Percentiles rank a stretch among this genome's conserved stretches.
phyloP scores from a whole-genome alignment of 1,140 invertebrate species.

The Danaus melanippus region DNA sequence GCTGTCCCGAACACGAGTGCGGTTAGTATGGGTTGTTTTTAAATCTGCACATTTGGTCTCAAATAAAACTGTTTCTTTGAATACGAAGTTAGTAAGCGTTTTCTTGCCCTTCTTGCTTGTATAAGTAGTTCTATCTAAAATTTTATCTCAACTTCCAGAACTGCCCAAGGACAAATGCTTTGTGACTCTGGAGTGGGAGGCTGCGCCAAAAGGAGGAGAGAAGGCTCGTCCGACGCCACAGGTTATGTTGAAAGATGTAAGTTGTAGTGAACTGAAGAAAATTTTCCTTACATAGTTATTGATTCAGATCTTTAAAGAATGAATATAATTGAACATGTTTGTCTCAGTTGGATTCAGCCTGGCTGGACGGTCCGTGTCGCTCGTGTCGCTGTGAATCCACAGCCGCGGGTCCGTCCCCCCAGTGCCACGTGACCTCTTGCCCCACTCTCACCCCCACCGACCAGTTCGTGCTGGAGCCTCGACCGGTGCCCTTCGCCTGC shows the following conservation, averaged over 20 bases:
- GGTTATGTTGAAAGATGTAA: conserved; percentile 67
- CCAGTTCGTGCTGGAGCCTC: conserved; percentile 72
- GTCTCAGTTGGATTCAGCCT: conserved; percentile 70
- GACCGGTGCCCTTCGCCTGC: conserved; percentile 72
- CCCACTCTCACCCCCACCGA: conserved; percentile 49
- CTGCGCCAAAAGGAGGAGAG: conserved; percentile 71
- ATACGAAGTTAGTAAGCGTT: too few relatives aligned
- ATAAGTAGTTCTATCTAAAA: conserved; percentile 5
- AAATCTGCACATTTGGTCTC: too few relatives aligned
- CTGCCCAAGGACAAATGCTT: conserved; percentile 80
- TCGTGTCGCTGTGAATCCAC: conserved; percentile 73
- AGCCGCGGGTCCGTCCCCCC: conserved; percentile 16
- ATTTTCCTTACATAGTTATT: too few relatives aligned
- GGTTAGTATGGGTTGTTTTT: conserved; percentile 54
- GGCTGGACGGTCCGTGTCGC: conserved; percentile 80
- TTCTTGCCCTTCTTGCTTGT: too few relatives aligned
- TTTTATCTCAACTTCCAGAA: conserved; percentile 55
- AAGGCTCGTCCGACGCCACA: conserved; percentile 51
- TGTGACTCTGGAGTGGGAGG: conserved; percentile 73
- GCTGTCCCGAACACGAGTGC: conserved; percentile 79
- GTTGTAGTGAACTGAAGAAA: conserved; percentile 15
- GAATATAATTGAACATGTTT: background rate
- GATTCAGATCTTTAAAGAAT: too few relatives aligned
- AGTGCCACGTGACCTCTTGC: conserved; percentile 67
- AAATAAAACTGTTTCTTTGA: too few relatives aligned